These are phyloP conservation scores for Disparrhopalites patrizii DNA, from an alignment of 2,888 invertebrate genomes.

Conservation along the genomic window DNA sequence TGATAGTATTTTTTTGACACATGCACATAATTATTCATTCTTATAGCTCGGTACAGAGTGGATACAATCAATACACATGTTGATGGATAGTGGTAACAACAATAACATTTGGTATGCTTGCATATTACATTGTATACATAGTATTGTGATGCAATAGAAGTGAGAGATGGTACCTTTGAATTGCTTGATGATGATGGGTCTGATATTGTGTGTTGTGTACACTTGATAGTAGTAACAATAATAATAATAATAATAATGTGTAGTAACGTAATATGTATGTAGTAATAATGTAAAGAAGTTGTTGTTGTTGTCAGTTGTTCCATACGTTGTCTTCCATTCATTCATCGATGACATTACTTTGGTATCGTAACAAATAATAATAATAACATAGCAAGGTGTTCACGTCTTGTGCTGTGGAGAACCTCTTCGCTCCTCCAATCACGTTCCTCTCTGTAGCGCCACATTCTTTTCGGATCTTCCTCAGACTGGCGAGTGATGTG, in stretches of 20 bases:
- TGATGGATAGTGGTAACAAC: constrained; percentile 3
- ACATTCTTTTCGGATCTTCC: constrained; percentile 6
- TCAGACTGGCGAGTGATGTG: constrained; percentile 15
- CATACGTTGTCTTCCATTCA: too few species aligned
- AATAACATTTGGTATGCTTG: constrained; percentile 3
- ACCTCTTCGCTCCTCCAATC: too few species aligned
- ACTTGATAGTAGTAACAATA: constrained; percentile 6
- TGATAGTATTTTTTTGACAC: constrained; percentile 4
- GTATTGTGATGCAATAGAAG: not conserved
- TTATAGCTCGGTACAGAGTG: constrained; percentile 12
- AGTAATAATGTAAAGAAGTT: too few species aligned
- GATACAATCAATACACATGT: constrained; percentile 8
- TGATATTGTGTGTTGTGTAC: constrained; percentile 5
- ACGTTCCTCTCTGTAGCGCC: too few species aligned
- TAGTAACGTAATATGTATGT: too few species aligned
- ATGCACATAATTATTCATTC: constrained; percentile 8
- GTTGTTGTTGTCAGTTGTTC: not conserved
- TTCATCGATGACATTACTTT: too few species aligned
- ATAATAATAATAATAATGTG: constrained; percentile 6
- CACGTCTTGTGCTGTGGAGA: too few species aligned
- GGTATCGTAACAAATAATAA: too few species aligned
- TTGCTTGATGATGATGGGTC: constrained; percentile 11
- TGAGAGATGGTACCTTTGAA: not conserved
- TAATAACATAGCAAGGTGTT: too few species aligned
- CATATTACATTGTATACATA: not conserved